Percentiles rank a stretch among this genome's conserved stretches.
Conservation (phyloP, 2,113 vertebrate genomes). For the Campylomormyrus numenius region DNA sequence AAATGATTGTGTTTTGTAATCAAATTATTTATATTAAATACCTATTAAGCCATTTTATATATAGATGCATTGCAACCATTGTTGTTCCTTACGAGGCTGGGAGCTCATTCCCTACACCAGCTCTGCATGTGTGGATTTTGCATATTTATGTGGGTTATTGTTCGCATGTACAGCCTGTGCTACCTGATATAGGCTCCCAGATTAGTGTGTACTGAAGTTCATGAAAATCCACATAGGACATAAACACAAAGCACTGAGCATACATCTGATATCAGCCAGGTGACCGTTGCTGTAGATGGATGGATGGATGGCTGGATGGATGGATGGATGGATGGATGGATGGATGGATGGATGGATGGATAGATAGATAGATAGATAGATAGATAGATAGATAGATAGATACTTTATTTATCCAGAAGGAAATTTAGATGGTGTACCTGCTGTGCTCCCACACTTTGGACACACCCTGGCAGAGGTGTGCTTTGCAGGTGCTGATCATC, state of each 20-base stretch:
- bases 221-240: not conserved
- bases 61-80: not conserved
- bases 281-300: not conserved
- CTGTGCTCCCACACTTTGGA: constrained; percentile 68
- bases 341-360: not conserved
- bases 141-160: not conserved
- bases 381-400: too few species aligned
- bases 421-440: constrained; percentile 48
- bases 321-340: too few species aligned
- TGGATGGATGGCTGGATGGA: not conserved
- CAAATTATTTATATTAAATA: not conserved
- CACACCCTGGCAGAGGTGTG: constrained; percentile 56
- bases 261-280: not conserved
- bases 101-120: not conserved
- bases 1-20: not conserved
- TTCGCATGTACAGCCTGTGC: not conserved
- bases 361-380: too few species aligned
- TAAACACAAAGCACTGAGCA: not conserved
- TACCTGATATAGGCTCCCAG: not conserved
- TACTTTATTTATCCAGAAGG: too few species aligned
- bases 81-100: not conserved
- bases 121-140: not conserved
- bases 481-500: constrained; percentile 65
- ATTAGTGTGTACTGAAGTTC: not conserved
- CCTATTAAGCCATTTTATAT: not conserved